Evolutionary conservation across 1,140 invertebrate species (phyloP).

Genomic region (Teleogryllus occipitalis): DNA sequence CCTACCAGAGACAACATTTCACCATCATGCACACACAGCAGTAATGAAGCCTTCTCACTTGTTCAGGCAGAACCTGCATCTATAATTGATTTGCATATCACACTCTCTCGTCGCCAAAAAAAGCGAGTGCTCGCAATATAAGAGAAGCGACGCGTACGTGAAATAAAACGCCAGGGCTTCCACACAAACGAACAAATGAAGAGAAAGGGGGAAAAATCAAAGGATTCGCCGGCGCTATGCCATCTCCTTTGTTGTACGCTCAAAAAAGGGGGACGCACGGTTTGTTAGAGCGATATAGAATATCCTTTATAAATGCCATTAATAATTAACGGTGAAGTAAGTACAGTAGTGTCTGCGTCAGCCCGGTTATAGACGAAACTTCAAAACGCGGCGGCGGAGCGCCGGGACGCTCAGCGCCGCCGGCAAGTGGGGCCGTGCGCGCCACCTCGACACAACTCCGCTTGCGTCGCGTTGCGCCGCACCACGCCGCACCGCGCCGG

Average conservation of each 20-base stretch:
- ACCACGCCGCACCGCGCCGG: too few species aligned
- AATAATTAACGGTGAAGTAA: not conserved
- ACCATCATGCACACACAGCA: too few species aligned
- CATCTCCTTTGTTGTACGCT: not conserved
- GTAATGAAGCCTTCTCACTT: not conserved
- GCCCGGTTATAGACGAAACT: not conserved
- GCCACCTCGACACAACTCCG: not conserved
- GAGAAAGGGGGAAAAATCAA: not conserved
- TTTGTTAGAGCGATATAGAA: not conserved
- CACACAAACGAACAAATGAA: not conserved
- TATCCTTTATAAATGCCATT: conserved; percentile 5
- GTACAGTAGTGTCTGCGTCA: not conserved
- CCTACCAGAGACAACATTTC: too few species aligned
- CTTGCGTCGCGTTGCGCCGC: not conserved
- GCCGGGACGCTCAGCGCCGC: not conserved
- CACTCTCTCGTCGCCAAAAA: not conserved
- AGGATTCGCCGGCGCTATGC: not conserved
- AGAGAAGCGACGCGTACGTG: not conserved
- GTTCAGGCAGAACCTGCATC: not conserved
- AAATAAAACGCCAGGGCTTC: not conserved
- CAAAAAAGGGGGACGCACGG: not conserved
- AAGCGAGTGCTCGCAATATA: not conserved
- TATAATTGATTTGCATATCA: not conserved
- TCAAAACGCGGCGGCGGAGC: not conserved
- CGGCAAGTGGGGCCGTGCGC: not conserved